These are phyloP conservation scores for Sarcophilus harrisii DNA, from an alignment of 2,797 vertebrate species.

Conservation along the genomic window DNA sequence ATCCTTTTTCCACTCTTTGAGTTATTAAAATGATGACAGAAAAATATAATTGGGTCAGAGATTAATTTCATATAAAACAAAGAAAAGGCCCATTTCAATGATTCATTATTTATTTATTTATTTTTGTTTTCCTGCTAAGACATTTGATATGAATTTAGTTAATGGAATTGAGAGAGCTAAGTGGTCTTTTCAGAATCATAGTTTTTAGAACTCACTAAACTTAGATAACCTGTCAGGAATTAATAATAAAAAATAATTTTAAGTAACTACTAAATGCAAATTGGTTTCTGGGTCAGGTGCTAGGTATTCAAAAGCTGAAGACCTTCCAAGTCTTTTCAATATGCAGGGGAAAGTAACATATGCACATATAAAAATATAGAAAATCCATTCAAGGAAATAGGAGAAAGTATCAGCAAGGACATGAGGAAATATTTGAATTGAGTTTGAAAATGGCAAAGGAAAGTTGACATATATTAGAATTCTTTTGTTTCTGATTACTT, in stretches of 20 bases:
- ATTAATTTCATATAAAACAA: neutral
- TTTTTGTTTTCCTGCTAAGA: neutral
- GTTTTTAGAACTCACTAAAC: neutral
- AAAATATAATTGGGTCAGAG: neutral
- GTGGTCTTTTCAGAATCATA: neutral
- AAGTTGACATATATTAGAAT: neutral
- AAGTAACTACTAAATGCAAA: neutral
- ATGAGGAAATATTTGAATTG: neutral
- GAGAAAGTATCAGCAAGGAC: neutral
- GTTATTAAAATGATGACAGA: neutral
- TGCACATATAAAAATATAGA: neutral
- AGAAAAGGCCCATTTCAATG: neutral
- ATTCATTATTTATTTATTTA: too few species aligned
- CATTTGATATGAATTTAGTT: neutral
- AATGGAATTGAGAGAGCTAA: neutral
- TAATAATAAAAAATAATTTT: neutral
- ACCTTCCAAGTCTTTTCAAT: neutral
- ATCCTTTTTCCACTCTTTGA: neutral
- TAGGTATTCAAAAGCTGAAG: neutral
- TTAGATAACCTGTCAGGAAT: neutral
- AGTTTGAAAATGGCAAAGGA: neutral
- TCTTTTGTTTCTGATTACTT: slow-evolving; percentile 11
- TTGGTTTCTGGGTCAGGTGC: neutral
- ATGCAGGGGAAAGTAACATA: neutral
- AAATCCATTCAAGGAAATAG: neutral